Evolutionary conservation across 1,140 invertebrate species (phyloP).

Genomic region (Rhyacophila brunnea): DNA sequence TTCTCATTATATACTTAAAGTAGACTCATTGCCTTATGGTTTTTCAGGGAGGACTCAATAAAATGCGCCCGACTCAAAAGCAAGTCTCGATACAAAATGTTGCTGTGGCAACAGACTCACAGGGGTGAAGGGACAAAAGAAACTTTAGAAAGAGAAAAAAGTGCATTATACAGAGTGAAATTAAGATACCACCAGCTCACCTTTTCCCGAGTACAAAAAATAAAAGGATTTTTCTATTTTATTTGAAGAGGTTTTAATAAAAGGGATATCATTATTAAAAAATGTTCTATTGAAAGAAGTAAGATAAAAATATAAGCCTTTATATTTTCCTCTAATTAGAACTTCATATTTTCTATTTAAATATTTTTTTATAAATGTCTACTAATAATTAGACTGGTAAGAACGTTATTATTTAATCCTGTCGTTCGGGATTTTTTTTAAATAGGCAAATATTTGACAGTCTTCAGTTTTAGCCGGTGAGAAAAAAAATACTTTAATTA

Average conservation of each 20-base stretch:
- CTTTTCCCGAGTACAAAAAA: slow-evolving; percentile 10
- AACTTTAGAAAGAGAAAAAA: slow-evolving; percentile 19
- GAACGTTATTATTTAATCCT: too few relatives aligned
- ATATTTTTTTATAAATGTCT: too few relatives aligned
- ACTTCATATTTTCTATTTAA: too few relatives aligned
- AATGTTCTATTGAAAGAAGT: slow-evolving; percentile 1
- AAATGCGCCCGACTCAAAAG: neutral
- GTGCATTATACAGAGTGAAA: neutral
- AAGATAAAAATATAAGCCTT: slow-evolving; percentile 5
- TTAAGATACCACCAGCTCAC: slow-evolving; percentile 1
- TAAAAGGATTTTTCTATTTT: neutral
- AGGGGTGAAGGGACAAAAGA: slow-evolving; percentile 9
- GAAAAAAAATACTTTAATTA: too few relatives aligned
- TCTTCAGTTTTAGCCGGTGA: too few relatives aligned
- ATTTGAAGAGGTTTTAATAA: slow-evolving; percentile 5
- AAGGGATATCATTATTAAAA: slow-evolving; percentile 19
- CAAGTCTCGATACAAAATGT: slow-evolving; percentile 13
- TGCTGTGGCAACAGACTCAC: slow-evolving; percentile 14
- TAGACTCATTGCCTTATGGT: neutral
- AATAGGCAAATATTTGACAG: too few relatives aligned
- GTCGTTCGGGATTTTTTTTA: too few relatives aligned
- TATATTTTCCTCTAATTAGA: neutral
- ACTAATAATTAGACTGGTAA: too few relatives aligned
- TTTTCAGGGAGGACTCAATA: neutral
- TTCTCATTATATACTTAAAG: slow-evolving; percentile 12